These are phyloP conservation scores for Stenolophus ochropezus DNA, from an alignment of 2,888 invertebrate species.

Conservation along the genomic window DNA sequence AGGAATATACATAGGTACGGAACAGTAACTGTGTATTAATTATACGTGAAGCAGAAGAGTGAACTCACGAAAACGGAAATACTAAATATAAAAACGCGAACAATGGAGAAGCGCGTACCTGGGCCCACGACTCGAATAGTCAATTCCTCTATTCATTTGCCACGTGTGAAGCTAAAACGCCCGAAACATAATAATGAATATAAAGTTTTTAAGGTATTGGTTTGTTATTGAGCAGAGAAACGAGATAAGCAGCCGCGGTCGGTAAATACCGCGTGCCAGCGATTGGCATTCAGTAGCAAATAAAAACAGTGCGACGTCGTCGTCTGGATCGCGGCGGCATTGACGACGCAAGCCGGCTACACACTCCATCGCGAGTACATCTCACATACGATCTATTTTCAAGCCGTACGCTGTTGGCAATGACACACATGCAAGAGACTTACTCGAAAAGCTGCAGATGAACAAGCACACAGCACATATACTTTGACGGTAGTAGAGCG, in stretches of 20 bases:
- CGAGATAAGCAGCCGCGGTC: not conserved
- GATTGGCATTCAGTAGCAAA: not conserved
- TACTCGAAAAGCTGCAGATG: slow-evolving; percentile 40
- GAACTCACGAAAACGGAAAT: slow-evolving; percentile 53
- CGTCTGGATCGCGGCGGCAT: slow-evolving; percentile 66
- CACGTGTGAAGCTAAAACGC: not conserved
- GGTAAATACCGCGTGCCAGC: not conserved
- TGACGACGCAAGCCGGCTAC: slow-evolving; percentile 64
- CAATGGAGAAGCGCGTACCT: not conserved
- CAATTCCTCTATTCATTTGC: no score
- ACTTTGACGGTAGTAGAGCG: not conserved
- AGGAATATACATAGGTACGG: slow-evolving; percentile 12
- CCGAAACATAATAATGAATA: slow-evolving; percentile 4
- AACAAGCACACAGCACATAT: not conserved
- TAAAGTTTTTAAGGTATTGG: not conserved
- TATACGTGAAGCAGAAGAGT: slow-evolving; percentile 43
- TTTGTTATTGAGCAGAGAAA: not conserved
- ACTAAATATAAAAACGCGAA: slow-evolving; percentile 41
- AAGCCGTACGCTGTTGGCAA: slow-evolving; percentile 47
- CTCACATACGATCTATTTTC: slow-evolving; percentile 30
- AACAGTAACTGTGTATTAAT: slow-evolving; percentile 38
- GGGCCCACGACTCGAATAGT: no score
- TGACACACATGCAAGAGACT: slow-evolving; percentile 25
- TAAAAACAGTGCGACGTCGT: slow-evolving; percentile 62
- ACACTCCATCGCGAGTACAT: slow-evolving; percentile 31